phyloP scores from a whole-genome alignment of 1,140 invertebrate genomes.

The Drosophila gunungcola region DNA sequence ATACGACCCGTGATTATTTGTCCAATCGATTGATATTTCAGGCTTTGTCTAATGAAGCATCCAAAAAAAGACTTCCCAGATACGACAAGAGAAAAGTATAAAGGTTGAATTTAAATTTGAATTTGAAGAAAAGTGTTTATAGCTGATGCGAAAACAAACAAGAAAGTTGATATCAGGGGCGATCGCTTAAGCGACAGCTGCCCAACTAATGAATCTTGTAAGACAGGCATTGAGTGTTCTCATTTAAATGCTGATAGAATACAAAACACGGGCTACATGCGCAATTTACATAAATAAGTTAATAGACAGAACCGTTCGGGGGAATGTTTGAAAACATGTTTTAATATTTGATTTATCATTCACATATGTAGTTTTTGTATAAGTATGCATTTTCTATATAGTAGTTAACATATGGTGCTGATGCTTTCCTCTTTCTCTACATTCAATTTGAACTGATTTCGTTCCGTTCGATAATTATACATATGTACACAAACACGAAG shows the following conservation, averaged over 20 bases:
- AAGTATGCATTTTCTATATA: conserved; percentile 50
- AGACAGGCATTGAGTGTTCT: neutral
- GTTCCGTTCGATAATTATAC: conserved; percentile 40
- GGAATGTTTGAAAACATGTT: conserved; percentile 62
- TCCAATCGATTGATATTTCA: conserved; percentile 19
- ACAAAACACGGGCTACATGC: neutral
- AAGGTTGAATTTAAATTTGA: neutral
- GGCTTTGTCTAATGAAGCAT: conserved; percentile 17
- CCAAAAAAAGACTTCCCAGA: neutral
- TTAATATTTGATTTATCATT: conserved; percentile 60
- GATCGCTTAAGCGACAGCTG: neutral
- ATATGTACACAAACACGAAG: conserved; percentile 47
- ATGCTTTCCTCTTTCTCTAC: conserved; percentile 22
- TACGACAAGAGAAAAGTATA: conserved; percentile 8
- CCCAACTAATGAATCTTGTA: neutral
- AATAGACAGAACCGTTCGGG: conserved; percentile 21
- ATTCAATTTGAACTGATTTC: conserved; percentile 37
- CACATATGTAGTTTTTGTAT: conserved; percentile 46
- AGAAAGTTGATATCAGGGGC: conserved; percentile 9
- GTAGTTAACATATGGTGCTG: conserved; percentile 49
- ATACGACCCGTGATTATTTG: conserved; percentile 16
- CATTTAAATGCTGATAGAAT: neutral
- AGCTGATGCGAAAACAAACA: conserved; percentile 14
- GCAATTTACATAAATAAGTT: neutral
- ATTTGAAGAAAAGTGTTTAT: conserved; percentile 1